Evolutionary conservation across 2,797 vertebrate species (phyloP).

Genomic region (Poecilia velifera): DNA sequence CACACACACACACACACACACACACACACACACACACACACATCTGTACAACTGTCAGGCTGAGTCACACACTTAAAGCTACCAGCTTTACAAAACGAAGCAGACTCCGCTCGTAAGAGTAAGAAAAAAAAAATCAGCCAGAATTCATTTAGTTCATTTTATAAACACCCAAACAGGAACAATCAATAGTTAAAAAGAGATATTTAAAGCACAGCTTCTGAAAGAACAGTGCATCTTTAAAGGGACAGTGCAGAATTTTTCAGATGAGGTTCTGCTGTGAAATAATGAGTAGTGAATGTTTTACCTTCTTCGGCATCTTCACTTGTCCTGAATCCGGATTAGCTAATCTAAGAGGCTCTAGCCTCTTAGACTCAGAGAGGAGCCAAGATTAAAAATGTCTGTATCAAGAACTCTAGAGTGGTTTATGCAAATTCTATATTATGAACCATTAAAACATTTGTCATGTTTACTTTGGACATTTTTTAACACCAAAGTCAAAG

Average conservation of each 20-base stretch:
- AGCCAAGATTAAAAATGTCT: not conserved
- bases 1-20: slow-evolving; percentile 28
- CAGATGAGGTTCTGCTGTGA: not conserved
- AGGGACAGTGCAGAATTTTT: slow-evolving; percentile 7
- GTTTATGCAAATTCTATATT: not conserved
- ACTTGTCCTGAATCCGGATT: not conserved
- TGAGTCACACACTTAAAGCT: slow-evolving; percentile 28
- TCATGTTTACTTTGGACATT: not conserved
- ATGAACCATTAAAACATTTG: not conserved
- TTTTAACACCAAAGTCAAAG: not conserved
- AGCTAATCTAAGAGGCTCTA: not conserved
- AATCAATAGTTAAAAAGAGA: slow-evolving; percentile 27
- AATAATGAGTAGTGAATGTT: not conserved
- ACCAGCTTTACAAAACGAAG: slow-evolving; percentile 39
- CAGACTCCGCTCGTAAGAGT: slow-evolving; percentile 20
- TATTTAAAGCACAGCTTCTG: slow-evolving; percentile 12
- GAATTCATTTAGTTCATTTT: slow-evolving; percentile 42
- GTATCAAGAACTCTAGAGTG: too few species aligned
- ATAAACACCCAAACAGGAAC: slow-evolving; percentile 47
- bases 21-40: slow-evolving; percentile 42
- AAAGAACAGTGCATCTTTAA: not conserved
- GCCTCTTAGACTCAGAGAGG: not conserved
- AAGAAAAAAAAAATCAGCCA: not conserved
- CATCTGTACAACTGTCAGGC: slow-evolving; percentile 60
- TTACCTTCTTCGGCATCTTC: not conserved